Evolutionary conservation across 2,113 vertebrate species (phyloP).

Genomic region (Tamias sibiricus): DNA sequence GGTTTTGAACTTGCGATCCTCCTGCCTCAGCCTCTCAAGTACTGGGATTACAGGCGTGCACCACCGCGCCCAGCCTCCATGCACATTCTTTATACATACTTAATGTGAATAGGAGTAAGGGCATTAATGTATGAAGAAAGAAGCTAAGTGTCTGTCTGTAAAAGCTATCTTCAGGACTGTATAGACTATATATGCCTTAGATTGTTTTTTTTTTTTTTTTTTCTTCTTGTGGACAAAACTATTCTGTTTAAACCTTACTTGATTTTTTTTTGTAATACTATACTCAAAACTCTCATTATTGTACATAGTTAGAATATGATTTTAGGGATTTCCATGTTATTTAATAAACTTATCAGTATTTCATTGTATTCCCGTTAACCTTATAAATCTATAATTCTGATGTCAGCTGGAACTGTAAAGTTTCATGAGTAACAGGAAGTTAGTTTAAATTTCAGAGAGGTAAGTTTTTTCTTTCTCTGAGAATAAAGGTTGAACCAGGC

Average conservation of each 20-base stretch:
- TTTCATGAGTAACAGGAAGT: conserved; percentile 25
- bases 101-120: not conserved
- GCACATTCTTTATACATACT: not conserved
- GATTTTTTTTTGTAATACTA: not conserved
- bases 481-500: not conserved
- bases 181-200: not conserved
- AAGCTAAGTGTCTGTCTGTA: not conserved
- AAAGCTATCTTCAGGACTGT: not conserved
- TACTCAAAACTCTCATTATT: not conserved
- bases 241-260: conserved; percentile 8
- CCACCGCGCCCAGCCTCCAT: too few relatives aligned
- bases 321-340: not conserved
- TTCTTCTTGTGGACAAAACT: not conserved
- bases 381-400: conserved; percentile 14
- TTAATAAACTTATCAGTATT: conserved; percentile 48
- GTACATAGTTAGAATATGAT: not conserved
- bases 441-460: conserved; percentile 28
- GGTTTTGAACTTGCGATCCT: too few relatives aligned
- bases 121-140: not conserved
- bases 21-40: too few relatives aligned
- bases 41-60: too few relatives aligned
- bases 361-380: not conserved
- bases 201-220: not conserved
- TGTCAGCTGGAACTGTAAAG: not conserved
- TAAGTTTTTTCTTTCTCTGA: not conserved